Percentiles rank a stretch among this genome's conserved stretches.
These are phyloP conservation scores for Lepidocolaptes lacrymiger DNA, from an alignment of 2,797 vertebrate species.

Conservation along the genomic window DNA sequence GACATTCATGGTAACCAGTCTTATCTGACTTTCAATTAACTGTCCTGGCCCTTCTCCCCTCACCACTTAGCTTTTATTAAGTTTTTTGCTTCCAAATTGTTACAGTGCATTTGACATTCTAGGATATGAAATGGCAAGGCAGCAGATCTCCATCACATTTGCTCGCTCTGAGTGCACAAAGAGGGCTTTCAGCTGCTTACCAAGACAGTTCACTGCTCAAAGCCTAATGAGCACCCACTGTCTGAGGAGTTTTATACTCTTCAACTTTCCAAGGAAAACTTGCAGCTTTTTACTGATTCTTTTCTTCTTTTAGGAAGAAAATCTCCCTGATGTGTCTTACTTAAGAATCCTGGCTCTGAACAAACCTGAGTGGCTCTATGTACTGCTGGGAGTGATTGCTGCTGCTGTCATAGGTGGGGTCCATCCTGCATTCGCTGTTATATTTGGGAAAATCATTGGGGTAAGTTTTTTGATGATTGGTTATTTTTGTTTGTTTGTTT, in stretches of 20 bases:
- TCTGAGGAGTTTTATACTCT: not conserved
- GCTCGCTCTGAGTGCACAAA: not conserved
- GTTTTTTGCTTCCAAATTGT: not conserved
- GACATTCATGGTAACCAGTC: not conserved
- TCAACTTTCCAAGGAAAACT: not conserved
- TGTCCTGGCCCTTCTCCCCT: not conserved
- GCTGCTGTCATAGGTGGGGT: conserved; percentile 73
- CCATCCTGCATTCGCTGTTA: conserved; percentile 70
- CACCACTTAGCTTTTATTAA: not conserved
- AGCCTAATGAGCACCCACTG: not conserved
- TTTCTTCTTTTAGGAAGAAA: conserved; percentile 58
- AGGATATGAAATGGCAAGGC: not conserved
- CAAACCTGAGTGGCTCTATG: conserved; percentile 73
- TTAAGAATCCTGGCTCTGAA: conserved; percentile 73
- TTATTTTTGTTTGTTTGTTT: too few species aligned
- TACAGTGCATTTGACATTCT: not conserved
- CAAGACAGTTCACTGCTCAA: not conserved
- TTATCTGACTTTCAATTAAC: not conserved
- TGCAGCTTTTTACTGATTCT: not conserved
- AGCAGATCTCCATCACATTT: not conserved
- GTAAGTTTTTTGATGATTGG: not conserved
- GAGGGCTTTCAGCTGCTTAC: not conserved
- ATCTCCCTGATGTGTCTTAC: conserved; percentile 64
- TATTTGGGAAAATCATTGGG: conserved; percentile 74
- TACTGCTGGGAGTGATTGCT: conserved; percentile 72